Evolutionary conservation across 2,113 vertebrate species (phyloP).

Genomic region (Neotoma lepida): DNA sequence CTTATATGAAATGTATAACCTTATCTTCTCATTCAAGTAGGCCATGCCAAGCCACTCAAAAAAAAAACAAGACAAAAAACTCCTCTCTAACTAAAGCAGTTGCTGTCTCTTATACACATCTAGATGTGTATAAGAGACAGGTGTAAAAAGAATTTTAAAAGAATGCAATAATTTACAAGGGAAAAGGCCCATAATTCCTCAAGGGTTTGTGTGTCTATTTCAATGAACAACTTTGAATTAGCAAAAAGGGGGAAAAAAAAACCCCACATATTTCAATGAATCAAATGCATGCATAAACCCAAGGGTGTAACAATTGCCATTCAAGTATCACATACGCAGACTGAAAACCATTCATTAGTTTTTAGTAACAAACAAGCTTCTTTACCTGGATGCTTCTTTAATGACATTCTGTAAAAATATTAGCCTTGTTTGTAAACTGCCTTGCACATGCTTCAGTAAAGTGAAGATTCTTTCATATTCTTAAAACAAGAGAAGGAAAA

Average conservation of each 20-base stretch:
- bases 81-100: background rate
- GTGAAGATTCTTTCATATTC: slow-evolving; percentile 97
- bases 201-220: slow-evolving; percentile 32
- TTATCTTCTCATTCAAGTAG: slow-evolving; percentile 35
- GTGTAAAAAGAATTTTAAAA: slow-evolving; percentile 39
- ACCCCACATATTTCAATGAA: background rate
- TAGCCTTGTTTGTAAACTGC: slow-evolving; percentile 93
- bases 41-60: background rate
- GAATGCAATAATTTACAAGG: background rate
- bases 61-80: background rate
- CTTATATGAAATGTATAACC: background rate
- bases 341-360: background rate
- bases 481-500: slow-evolving; percentile 81
- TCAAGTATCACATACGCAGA: slow-evolving; percentile 27
- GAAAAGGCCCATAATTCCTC: slow-evolving; percentile 7
- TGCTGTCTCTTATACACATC: no score
- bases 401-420: slow-evolving; percentile 97
- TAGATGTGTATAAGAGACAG: no score
- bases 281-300: background rate
- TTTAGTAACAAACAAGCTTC: slow-evolving; percentile 37
- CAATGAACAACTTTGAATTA: slow-evolving; percentile 45
- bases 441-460: slow-evolving; percentile 96
- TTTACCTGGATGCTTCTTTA: slow-evolving; percentile 96
- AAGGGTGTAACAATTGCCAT: background rate
- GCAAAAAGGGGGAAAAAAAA: background rate